Evolutionary conservation across 2,888 invertebrate species (phyloP), one percentile per base, ranked within the genome.

Genomic region (Dastarcus helophoroides): DNA sequence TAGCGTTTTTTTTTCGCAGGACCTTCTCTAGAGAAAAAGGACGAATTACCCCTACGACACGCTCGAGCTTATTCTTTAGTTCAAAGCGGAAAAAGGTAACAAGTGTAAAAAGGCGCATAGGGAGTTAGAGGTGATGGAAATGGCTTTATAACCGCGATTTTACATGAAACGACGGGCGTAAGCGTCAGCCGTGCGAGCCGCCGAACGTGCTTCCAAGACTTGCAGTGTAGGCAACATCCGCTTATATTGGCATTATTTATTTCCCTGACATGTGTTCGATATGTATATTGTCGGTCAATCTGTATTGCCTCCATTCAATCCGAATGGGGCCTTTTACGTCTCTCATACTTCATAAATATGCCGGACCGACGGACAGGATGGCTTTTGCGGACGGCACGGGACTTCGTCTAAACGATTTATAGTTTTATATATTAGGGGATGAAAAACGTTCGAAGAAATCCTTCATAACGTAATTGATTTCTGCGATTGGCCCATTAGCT

Each of bases 211-310:
- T 42, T 41, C 13, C 25, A 36, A 36, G 41, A 44, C 41, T 44
- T 48, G 41, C 37, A 50, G 47, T 43, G 45, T 47, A 47, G 43
- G 47, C 51, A 50, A 46, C 46, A 46, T 37, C 42, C 29, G 38
- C 31, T 43, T 42, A 50, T 53, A 58, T 58, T 58, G 56, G 54
- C 56, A 53, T 57, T 58, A 58, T 58, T 58, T 58, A 57, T 58
- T 55, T 51, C 53, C 47, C 47, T 53, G 56, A 56, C 57, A 58
- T 58, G 56, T 58, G 57, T 56, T 56, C 57, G 58, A 56, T 58
- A 58, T 56, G 56, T 58, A 58, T 58, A 57, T 58, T 57, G 56
- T 57, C 56, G 56, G 56, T 57, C 58, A 58, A 54, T 58, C 51
- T 51, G 43, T 53, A 54, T 54, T 54, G 51, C 46, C 47, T 43